phyloP scores from a whole-genome alignment of 2,113 vertebrate species.

The Loxodonta africana region DNA sequence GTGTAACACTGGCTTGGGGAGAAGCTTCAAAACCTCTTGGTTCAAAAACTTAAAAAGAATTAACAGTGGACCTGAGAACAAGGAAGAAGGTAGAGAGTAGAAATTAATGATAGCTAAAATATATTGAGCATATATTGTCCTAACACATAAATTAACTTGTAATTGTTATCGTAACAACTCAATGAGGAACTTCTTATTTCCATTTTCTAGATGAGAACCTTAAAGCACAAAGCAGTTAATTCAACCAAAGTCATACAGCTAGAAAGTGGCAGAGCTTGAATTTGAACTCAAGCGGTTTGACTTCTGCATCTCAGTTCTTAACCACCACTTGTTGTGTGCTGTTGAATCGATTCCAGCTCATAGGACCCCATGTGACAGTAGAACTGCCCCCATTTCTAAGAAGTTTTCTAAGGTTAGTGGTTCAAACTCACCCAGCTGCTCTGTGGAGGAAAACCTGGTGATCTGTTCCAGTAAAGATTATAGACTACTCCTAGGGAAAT shows the following conservation, averaged over 20 bases:
- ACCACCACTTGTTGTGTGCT: background rate
- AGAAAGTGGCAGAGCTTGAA: background rate
- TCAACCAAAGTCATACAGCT: background rate
- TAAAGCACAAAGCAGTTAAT: background rate
- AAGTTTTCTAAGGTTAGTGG: too few species aligned
- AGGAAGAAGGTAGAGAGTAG: background rate
- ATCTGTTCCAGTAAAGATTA: too few species aligned
- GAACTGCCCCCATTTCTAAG: too few species aligned
- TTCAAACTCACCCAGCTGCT: too few species aligned
- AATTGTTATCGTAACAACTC: background rate
- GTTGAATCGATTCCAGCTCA: too few species aligned
- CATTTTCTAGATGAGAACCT: background rate
- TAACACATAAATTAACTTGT: background rate
- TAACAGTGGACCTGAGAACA: background rate
- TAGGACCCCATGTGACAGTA: too few species aligned
- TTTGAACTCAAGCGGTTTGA: background rate
- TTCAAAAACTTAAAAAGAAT: background rate
- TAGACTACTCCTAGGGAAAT: too few species aligned
- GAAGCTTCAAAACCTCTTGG: background rate
- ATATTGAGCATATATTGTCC: background rate
- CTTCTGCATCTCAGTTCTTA: background rate
- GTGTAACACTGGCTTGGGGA: background rate
- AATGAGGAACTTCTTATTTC: too few species aligned
- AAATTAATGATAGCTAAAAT: background rate
- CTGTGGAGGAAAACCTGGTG: too few species aligned